phyloP scores from a whole-genome alignment of 2,888 invertebrate species.

The Carterocephalus palaemon region DNA sequence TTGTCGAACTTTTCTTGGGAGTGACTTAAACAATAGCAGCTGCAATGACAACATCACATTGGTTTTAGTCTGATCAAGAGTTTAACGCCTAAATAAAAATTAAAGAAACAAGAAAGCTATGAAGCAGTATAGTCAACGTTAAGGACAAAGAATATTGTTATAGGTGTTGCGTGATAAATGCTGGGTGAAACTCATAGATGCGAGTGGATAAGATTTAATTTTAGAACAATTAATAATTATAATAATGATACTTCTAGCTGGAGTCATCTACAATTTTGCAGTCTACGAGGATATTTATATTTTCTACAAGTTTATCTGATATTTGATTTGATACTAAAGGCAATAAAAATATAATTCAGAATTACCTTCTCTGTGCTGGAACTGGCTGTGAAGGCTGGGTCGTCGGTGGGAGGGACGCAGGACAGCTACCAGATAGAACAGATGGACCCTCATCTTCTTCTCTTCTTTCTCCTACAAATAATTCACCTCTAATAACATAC shows the following conservation, averaged over 20 bases:
- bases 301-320: too few species aligned
- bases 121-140: constrained; percentile 22
- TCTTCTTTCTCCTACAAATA: constrained; percentile 57
- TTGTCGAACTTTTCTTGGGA: constrained; percentile 70
- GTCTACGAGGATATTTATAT: too few species aligned
- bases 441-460: constrained; percentile 54
- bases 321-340: too few species aligned
- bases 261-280: too few species aligned
- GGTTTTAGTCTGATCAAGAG: constrained; percentile 53
- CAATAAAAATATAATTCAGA: too few species aligned
- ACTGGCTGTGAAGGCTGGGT: constrained; percentile 64
- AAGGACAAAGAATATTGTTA: not conserved
- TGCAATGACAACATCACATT: constrained; percentile 64
- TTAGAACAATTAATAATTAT: too few species aligned
- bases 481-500: not conserved
- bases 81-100: constrained; percentile 18
- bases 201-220: too few species aligned
- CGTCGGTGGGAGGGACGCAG: constrained; percentile 64
- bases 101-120: constrained; percentile 25
- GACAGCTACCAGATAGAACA: constrained; percentile 64
- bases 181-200: too few species aligned
- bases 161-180: not conserved
- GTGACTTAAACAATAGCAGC: constrained; percentile 79
- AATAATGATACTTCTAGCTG: too few species aligned
- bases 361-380: constrained; percentile 74